Evolutionary conservation across 2,113 vertebrate species (phyloP).

Genomic region (Misgurnus mizolepis): DNA sequence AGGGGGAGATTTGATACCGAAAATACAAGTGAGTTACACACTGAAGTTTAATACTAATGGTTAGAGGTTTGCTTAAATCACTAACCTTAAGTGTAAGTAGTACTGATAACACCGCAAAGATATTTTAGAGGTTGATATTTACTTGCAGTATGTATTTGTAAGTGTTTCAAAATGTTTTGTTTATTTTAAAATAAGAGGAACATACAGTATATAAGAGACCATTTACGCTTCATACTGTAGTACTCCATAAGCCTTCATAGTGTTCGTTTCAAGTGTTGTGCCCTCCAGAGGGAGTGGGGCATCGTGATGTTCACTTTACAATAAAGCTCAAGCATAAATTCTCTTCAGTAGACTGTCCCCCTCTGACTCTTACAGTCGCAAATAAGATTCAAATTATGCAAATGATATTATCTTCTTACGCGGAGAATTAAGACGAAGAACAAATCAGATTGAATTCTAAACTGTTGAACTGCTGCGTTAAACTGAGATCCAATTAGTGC

Average conservation of each 20-base stretch:
- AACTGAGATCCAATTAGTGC: constrained; percentile 64
- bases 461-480: constrained; percentile 58
- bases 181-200: too few species aligned
- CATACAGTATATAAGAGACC: too few species aligned
- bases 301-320: background rate
- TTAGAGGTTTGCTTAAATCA: too few species aligned
- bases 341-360: constrained; percentile 9
- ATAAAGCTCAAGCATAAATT: background rate
- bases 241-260: background rate
- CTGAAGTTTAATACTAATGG: too few species aligned
- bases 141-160: too few species aligned
- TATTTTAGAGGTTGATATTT: too few species aligned
- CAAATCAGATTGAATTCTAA: constrained; percentile 63
- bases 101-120: too few species aligned
- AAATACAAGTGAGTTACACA: background rate
- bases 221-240: background rate
- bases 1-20: constrained; percentile 32
- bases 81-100: too few species aligned
- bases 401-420: constrained; percentile 61
- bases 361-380: constrained; percentile 34
- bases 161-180: too few species aligned
- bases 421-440: constrained; percentile 52
- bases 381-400: constrained; percentile 61
- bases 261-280: background rate
- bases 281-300: background rate